Conservation (phyloP, 2,797 vertebrate species). For the Oreonectes daqikongensis region DNA sequence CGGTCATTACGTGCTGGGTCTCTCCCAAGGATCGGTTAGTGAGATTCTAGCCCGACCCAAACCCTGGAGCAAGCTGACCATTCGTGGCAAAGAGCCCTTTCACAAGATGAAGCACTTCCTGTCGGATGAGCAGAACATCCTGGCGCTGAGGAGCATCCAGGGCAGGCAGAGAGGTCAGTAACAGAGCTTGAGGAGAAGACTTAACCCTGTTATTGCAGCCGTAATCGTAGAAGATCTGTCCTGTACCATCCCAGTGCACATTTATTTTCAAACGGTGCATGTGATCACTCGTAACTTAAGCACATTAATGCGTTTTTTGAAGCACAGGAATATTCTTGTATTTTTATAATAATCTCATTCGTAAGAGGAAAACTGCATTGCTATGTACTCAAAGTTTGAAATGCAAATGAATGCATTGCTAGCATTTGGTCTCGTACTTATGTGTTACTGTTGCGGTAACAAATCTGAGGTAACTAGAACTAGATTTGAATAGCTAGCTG, state of each 20-base stretch:
- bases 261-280: constrained; percentile 24
- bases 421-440: not conserved
- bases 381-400: not conserved
- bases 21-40: constrained; percentile 89
- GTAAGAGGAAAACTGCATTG: not conserved
- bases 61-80: constrained; percentile 91
- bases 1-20: constrained; percentile 88
- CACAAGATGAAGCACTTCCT: constrained; percentile 94
- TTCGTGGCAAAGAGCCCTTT: constrained; percentile 90
- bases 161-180: constrained; percentile 87
- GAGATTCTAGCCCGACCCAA: constrained; percentile 90
- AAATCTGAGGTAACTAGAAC: not conserved
- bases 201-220: not conserved
- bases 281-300: not conserved
- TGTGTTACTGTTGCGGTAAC: not conserved
- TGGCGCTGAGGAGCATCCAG: constrained; percentile 89
- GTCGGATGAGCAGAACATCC: constrained; percentile 89
- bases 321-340: not conserved
- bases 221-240: not conserved
- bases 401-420: not conserved
- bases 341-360: not conserved
- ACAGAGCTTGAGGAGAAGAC: not conserved
- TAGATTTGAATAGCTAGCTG: not conserved
- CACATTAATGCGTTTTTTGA: not conserved
- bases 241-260: constrained; percentile 2